These are phyloP conservation scores for Carollia perspicillata DNA, from an alignment of 2,113 vertebrate genomes.

Conservation along the genomic window DNA sequence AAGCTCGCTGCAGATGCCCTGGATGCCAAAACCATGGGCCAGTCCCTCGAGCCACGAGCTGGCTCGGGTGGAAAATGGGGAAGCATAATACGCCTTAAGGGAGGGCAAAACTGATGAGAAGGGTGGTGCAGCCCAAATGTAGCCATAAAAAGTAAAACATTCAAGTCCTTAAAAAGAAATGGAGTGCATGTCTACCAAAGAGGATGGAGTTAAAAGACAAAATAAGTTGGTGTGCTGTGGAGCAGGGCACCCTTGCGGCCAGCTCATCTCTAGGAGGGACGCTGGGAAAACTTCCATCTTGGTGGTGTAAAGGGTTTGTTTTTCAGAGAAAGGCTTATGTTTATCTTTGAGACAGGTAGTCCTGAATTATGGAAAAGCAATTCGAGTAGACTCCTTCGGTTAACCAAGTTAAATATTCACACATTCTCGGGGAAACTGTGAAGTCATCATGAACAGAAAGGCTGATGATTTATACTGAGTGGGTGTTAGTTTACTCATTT, in stretches of 20 bases:
- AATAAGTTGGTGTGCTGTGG: neutral
- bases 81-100: neutral
- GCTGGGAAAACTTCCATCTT: neutral
- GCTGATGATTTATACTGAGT: neutral
- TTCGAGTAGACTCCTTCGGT: neutral
- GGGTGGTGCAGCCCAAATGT: neutral
- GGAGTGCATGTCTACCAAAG: neutral
- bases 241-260: neutral
- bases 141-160: neutral
- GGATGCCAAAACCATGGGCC: too few relatives aligned
- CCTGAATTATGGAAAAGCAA: neutral
- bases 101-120: neutral
- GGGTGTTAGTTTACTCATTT: neutral
- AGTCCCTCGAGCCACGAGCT: neutral
- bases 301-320: neutral
- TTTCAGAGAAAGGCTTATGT: neutral
- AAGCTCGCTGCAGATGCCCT: neutral
- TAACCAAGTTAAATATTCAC: neutral
- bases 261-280: neutral
- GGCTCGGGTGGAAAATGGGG: neutral
- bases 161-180: neutral
- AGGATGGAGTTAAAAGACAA: neutral
- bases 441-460: neutral
- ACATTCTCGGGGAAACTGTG: neutral
- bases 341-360: neutral